These are phyloP conservation scores for Hyles vespertilio DNA, from an alignment of 1,140 invertebrate species.

Conservation along the genomic window DNA sequence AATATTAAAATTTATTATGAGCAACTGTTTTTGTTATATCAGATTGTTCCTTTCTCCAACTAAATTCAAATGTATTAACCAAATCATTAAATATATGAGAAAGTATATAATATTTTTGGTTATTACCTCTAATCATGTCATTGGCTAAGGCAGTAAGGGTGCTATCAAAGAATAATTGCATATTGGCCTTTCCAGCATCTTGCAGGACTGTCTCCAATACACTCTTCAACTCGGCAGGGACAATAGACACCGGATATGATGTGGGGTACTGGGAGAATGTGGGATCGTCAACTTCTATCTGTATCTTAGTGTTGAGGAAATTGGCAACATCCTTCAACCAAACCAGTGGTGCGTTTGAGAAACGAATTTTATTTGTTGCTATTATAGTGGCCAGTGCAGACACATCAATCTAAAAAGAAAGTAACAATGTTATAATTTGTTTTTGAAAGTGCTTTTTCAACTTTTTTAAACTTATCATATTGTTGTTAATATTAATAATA, in stretches of 20 bases:
- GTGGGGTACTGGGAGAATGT: constrained; percentile 72
- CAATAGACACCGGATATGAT: constrained; percentile 74
- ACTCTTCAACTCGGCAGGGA: constrained; percentile 74
- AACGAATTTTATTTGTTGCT: constrained; percentile 74
- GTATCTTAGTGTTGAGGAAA: constrained; percentile 79
- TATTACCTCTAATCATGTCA: constrained; percentile 78
- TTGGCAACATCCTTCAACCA: constrained; percentile 80
- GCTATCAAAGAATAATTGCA: constrained; percentile 80
- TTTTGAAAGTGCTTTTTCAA: not conserved
- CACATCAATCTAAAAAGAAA: constrained; percentile 75
- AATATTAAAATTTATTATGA: too few species aligned
- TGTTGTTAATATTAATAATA: too few species aligned
- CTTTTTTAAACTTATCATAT: too few species aligned
- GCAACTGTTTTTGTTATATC: too few species aligned
- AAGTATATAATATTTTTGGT: not conserved
- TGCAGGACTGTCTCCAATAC: constrained; percentile 76
- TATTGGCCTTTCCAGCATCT: constrained; percentile 75
- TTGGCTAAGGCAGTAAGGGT: constrained; percentile 80
- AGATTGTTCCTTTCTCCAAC: too few species aligned
- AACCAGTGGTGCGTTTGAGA: constrained; percentile 77
- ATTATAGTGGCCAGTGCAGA: constrained; percentile 76
- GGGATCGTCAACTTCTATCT: constrained; percentile 78
- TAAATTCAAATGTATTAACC: too few species aligned
- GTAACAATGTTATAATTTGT: not conserved
- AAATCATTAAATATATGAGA: too few species aligned